Conservation (phyloP, 2,888 invertebrate genomes). For the Bruchidius siliquastri region DNA sequence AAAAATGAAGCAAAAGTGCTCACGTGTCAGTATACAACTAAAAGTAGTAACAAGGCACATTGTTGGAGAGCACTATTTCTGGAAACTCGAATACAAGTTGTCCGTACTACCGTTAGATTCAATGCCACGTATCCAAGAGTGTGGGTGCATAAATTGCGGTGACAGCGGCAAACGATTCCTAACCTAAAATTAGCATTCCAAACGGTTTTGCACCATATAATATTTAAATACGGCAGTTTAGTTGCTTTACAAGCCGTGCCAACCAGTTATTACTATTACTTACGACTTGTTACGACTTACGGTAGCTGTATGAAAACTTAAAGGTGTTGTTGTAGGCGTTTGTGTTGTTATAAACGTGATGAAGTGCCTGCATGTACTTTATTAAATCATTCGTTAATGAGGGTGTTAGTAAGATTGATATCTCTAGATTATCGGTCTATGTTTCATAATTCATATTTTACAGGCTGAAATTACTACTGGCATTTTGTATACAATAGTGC, state of each 20-base stretch:
- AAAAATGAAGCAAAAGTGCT: too few species aligned
- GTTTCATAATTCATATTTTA: neutral
- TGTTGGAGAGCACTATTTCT: too few species aligned
- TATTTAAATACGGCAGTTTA: constrained; percentile 23
- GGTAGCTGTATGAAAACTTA: neutral
- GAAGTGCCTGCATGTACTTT: neutral
- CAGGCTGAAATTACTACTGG: neutral
- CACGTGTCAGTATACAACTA: too few species aligned
- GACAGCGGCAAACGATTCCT: constrained; percentile 10
- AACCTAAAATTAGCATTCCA: constrained; percentile 23
- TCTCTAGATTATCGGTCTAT: neutral
- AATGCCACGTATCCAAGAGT: neutral
- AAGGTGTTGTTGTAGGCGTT: neutral
- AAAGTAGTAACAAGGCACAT: too few species aligned
- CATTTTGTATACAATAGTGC: neutral
- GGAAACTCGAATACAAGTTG: neutral
- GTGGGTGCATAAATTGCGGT: constrained; percentile 4
- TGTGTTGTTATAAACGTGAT: neutral
- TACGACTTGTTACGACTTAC: constrained; percentile 9
- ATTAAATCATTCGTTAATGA: neutral
- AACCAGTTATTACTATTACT: constrained; percentile 21
- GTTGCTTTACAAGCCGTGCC: constrained; percentile 21
- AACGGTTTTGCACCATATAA: constrained; percentile 21
- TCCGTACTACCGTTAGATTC: constrained; percentile 1
- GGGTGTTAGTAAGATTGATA: neutral